Base-by-base conservation (phyloP, 2,113 vertebrate genomes). In the Seriola rivoliana region DNA sequence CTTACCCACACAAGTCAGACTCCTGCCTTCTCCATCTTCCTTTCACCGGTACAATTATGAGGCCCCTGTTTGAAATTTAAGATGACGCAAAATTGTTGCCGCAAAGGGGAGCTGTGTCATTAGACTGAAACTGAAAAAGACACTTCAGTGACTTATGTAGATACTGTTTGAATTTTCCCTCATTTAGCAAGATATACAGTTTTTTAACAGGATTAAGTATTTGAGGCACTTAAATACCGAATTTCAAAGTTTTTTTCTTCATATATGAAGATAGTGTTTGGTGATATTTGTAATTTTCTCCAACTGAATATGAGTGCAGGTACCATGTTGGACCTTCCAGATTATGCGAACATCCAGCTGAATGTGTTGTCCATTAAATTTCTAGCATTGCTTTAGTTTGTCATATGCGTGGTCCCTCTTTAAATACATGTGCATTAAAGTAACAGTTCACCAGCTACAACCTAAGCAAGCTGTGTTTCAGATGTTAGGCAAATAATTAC, bases 1-100 rank as follows among this genome's bases (percentile, higher is more conserved):
- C 63, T 85, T 68, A 65, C 86, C 60, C 78, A 77, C 88, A 73
- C 73, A 54, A 83, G 72, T 81, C 80, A 75, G 66, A 58, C 76
- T 84, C 57, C 58, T 77, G 63, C 62, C 34, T 81, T 80, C 52
- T 34, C 71, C 14, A n/a, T 75, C 59, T 62, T 81, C 12, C 80
- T 84, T 71, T 75, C 77, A 34, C n/a, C 46, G 58, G 42, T 40
- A 40, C 63, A 78, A 71, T 82, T 72, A 46, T 32, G 19, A 72
- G 38, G 29, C 29, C 12, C 32, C 57, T 29, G 38, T 67, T 69
- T 63, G 78, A 72, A 73, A 77, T 83, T 71, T 60, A 62, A 64
- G 65, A 62, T 73, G 81, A 65, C 11, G 14, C 50, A 48, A 62
- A 83, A 74, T 48, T 59, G 59, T 67, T 64, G 4, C 34, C 5